Evolutionary conservation across 2,888 invertebrate species (phyloP).

Genomic region (Cantharis lateralis): DNA sequence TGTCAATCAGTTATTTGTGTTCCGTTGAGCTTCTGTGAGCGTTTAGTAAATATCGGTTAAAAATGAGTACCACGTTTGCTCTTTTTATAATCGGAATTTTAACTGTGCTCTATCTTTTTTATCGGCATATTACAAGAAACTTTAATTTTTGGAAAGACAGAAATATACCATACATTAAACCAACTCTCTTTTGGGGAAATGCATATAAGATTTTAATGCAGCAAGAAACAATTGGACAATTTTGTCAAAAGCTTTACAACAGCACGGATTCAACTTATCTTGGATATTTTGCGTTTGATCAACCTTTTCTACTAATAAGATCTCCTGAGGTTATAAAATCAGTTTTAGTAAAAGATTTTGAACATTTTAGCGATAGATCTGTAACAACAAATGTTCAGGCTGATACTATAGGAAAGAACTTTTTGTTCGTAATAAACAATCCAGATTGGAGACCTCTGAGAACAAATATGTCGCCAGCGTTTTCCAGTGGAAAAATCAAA

Average conservation of each 20-base stretch:
- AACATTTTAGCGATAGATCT: conserved; percentile 55
- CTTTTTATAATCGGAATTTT: not conserved
- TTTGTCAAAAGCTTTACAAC: conserved; percentile 42
- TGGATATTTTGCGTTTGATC: conserved; percentile 56
- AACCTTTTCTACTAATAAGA: conserved; percentile 53
- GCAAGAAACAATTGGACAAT: conserved; percentile 46
- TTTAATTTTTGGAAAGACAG: conserved; percentile 55
- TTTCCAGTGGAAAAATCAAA: conserved; percentile 59
- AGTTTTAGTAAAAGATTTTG: conserved; percentile 55
- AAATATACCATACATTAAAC: conserved; percentile 50
- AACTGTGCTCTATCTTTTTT: not conserved
- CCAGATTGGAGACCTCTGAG: conserved; percentile 59
- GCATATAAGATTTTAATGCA: conserved; percentile 48
- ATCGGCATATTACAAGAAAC: conserved; percentile 24
- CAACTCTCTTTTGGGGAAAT: conserved; percentile 54
- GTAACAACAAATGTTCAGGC: conserved; percentile 51
- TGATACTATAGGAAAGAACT: conserved; percentile 52
- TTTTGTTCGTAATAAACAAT: conserved; percentile 54
- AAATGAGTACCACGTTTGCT: not conserved
- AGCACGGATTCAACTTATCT: conserved; percentile 47
- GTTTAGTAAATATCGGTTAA: not conserved
- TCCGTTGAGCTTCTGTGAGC: not conserved
- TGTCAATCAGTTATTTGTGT: not conserved
- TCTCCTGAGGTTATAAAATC: conserved; percentile 55
- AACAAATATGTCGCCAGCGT: conserved; percentile 57